Evolutionary conservation across 2,888 invertebrate species (phyloP).

Genomic region (Zaprionus bogoriensis): DNA sequence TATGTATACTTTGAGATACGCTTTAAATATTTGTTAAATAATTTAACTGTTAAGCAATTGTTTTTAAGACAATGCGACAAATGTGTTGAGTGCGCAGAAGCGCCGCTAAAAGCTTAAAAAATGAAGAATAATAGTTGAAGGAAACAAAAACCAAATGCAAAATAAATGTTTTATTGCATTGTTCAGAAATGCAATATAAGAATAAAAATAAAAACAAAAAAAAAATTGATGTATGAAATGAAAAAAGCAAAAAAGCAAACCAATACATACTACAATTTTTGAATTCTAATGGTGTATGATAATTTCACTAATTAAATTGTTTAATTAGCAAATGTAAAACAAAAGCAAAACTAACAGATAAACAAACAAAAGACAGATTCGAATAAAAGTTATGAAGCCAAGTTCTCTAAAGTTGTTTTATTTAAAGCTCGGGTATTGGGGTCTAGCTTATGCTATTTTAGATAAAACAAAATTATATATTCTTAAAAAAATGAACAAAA

Average conservation of each 20-base stretch:
- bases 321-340: slow-evolving; percentile 53
- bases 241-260: slow-evolving; percentile 25
- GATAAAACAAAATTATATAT: too few species aligned
- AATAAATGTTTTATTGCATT: slow-evolving; percentile 45
- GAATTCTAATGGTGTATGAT: slow-evolving; percentile 53
- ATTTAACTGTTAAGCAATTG: slow-evolving; percentile 51
- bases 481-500: too few species aligned
- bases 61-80: slow-evolving; percentile 46
- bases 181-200: slow-evolving; percentile 27
- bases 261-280: slow-evolving; percentile 35
- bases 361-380: slow-evolving; percentile 46
- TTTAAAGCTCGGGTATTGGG: background rate
- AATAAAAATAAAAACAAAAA: slow-evolving; percentile 15
- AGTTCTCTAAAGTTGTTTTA: slow-evolving; percentile 6
- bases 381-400: slow-evolving; percentile 50
- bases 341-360: slow-evolving; percentile 22
- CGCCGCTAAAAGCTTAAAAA: slow-evolving; percentile 59
- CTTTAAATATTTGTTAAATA: slow-evolving; percentile 66
- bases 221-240: slow-evolving; percentile 47
- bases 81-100: slow-evolving; percentile 49
- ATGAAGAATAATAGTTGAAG: slow-evolving; percentile 7
- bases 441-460: too few species aligned
- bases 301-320: slow-evolving; percentile 66
- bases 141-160: slow-evolving; percentile 6
- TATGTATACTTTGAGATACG: slow-evolving; percentile 63